Evolutionary conservation across 2,888 invertebrate genomes (phyloP).

Genomic region (Cheilosia scutellata): DNA sequence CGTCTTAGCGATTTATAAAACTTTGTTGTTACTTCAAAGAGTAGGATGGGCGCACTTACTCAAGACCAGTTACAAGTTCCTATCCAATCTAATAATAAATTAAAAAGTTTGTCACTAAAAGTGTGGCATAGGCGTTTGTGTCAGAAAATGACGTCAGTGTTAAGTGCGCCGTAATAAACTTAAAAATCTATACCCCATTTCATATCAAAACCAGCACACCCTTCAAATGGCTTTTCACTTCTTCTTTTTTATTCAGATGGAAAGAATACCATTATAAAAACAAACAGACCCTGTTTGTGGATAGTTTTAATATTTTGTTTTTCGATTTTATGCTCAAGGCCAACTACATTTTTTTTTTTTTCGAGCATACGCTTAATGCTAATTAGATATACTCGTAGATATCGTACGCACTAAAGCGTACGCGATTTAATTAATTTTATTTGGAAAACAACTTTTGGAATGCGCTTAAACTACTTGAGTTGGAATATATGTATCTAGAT

Average conservation of each 20-base stretch:
- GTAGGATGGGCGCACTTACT: background rate
- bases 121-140: background rate
- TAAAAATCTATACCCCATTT: background rate
- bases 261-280: background rate
- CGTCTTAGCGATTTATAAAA: background rate
- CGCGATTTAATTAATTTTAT: background rate
- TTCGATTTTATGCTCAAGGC: background rate
- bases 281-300: background rate
- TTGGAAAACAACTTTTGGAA: background rate
- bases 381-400: background rate
- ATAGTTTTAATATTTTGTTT: background rate
- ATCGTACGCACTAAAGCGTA: background rate
- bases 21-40: background rate
- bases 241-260: background rate
- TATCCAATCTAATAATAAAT: background rate
- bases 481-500: background rate
- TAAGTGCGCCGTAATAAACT: background rate
- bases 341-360: background rate
- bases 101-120: background rate
- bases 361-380: background rate
- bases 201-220: background rate
- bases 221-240: background rate
- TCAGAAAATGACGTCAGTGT: background rate
- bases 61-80: background rate
- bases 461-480: background rate